These are phyloP conservation scores for Lepidostoma basale DNA, from an alignment of 1,140 invertebrate genomes.

Conservation along the genomic window DNA sequence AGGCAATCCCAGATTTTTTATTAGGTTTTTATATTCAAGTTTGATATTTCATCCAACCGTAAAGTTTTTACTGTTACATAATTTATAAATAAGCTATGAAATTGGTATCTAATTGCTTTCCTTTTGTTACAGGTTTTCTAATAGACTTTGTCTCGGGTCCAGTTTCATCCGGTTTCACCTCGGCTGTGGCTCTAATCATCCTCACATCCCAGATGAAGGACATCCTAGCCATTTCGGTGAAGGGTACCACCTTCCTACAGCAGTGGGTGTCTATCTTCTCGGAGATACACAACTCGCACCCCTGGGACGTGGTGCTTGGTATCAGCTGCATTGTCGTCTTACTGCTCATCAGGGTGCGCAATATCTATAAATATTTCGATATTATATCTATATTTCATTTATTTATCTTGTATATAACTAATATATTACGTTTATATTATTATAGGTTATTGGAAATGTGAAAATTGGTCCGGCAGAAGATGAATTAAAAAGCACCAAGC, in stretches of 20 bases:
- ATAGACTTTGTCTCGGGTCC: conserved; percentile 93
- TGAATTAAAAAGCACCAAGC: conserved; percentile 57
- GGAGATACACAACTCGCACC: conserved; percentile 65
- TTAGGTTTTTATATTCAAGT: too few relatives aligned
- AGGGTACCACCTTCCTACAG: conserved; percentile 74
- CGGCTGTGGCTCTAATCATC: conserved; percentile 90
- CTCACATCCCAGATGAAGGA: conserved; percentile 88
- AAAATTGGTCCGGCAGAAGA: conserved; percentile 62
- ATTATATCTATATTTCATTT: not conserved
- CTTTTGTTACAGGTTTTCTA: conserved; percentile 77
- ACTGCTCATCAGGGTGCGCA: conserved; percentile 70
- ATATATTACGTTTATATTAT: conserved; percentile 42
- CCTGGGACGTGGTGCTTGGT: conserved; percentile 74
- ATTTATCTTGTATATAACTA: not conserved
- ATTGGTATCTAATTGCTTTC: too few relatives aligned
- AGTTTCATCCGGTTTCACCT: conserved; percentile 92
- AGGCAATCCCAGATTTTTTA: too few relatives aligned
- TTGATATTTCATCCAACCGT: too few relatives aligned
- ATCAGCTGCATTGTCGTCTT: conserved; percentile 74
- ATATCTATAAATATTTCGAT: not conserved
- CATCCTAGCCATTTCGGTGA: conserved; percentile 77
- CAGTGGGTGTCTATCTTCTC: conserved; percentile 71
- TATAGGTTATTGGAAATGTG: conserved; percentile 65
- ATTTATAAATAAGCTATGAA: too few relatives aligned
- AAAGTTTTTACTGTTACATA: too few relatives aligned